Conservation (phyloP, 1,140 invertebrate species). For the Antheraea mylitta region DNA sequence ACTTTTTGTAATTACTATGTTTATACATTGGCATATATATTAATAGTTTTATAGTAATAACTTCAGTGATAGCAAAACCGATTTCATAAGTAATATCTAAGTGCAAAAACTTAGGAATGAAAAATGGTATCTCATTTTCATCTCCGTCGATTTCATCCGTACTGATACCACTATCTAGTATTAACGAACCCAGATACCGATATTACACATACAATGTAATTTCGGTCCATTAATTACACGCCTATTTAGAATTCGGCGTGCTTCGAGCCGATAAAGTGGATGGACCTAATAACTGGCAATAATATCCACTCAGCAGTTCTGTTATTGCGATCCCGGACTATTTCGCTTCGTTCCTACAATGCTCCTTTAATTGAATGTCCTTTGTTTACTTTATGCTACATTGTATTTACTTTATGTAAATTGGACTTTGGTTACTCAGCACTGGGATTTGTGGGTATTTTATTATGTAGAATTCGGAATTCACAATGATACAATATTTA, state of each 20-base stretch:
- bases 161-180: too few relatives aligned
- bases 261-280: constrained; percentile 29
- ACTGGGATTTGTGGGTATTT: not conserved
- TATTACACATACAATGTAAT: constrained; percentile 3
- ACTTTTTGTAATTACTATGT: too few relatives aligned
- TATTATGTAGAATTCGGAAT: not conserved
- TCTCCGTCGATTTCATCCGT: too few relatives aligned
- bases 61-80: too few relatives aligned
- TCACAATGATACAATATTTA: not conserved
- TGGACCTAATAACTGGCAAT: constrained; percentile 43
- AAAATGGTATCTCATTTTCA: too few relatives aligned
- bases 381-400: constrained; percentile 29
- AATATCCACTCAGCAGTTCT: constrained; percentile 32
- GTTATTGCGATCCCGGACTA: constrained; percentile 30
- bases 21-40: too few relatives aligned
- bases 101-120: too few relatives aligned
- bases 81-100: too few relatives aligned
- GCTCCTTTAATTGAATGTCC: constrained; percentile 37
- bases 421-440: not conserved
- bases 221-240: constrained; percentile 21
- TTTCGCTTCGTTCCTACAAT: constrained; percentile 22
- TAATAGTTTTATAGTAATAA: too few relatives aligned
- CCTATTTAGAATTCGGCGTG: constrained; percentile 43
- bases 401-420: constrained; percentile 9
- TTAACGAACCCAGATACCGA: constrained; percentile 15